Conservation (phyloP, 2,113 vertebrate genomes). For the Siniperca chuatsi region DNA sequence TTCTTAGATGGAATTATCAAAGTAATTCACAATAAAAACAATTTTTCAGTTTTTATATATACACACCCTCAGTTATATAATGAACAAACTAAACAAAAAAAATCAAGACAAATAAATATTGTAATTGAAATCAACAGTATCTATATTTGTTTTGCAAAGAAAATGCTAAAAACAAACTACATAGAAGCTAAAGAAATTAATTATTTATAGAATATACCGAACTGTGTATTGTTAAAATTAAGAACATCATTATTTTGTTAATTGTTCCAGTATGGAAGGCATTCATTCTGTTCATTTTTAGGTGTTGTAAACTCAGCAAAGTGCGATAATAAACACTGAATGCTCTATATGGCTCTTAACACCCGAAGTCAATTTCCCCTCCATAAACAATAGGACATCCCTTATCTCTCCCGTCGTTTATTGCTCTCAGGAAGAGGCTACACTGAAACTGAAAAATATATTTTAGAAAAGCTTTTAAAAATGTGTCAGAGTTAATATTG, state of each 20-base stretch:
- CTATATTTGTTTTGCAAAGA: neutral
- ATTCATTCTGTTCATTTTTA: neutral
- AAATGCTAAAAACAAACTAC: neutral
- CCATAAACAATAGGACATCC: slow-evolving; percentile 72
- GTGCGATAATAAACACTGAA: slow-evolving; percentile 60
- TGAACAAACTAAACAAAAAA: neutral
- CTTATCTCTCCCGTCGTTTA: slow-evolving; percentile 52
- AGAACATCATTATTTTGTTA: neutral
- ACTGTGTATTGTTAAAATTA: neutral
- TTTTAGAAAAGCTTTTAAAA: neutral
- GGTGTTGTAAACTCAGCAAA: slow-evolving; percentile 44
- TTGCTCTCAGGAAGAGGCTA: slow-evolving; percentile 45
- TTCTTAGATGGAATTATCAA: neutral
- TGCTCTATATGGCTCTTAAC: slow-evolving; percentile 60
- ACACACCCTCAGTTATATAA: neutral
- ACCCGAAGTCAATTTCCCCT: slow-evolving; percentile 66
- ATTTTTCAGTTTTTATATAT: neutral
- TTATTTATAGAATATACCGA: neutral
- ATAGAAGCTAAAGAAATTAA: neutral
- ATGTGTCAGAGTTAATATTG: neutral
- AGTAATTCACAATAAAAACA: neutral
- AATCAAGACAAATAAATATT: neutral
- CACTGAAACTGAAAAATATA: neutral
- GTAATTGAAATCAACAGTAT: accelerated
- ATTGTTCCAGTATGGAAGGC: neutral